Base-by-base conservation (phyloP, 1,140 invertebrate species). In the Hyles vespertilio region DNA sequence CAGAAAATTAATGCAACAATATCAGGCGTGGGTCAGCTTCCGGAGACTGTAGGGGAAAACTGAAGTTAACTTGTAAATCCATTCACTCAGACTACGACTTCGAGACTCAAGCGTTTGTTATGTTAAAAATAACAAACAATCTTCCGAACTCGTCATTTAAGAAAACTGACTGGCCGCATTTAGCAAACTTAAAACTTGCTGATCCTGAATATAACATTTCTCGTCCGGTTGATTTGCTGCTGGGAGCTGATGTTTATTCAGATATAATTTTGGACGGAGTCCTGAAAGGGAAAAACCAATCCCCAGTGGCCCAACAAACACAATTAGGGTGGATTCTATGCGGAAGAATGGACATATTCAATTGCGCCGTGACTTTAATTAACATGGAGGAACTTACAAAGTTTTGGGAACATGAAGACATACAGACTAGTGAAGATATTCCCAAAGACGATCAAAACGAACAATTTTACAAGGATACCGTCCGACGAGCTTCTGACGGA, bases 291-390 rank as follows among this genome's bases (percentile, higher is more conserved):
- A 49, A 34, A 10, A 8, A 7, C 3, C 4, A 48, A 10, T 49
- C 59, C 8, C 64, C 63, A 7, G 34, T 68, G 2, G 69, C 67
- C 0, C 72, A 74, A 57, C 62, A 67, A 33, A 74, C 63, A 7
- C 63, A 66, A 7, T 32, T 74, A 32, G 69, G 69, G 0, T 74
- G 69, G 72, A 57, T 74, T 9, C 22, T 74, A n/a, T 66, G 64
- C 34, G 69, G 72, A 0, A 64, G 55, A 48, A 5, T 66, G 5
- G 59, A 60, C 60, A 65, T 58, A 10, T 61, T 62, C 7, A 59
- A 66, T 3, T 65, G 65, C 22, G 54, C 59, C 10, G 60, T 59
- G 0, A 63, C 56, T 9, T 2, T 69, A n/a, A 52, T 54, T 3
- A 32, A 69, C 32, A 32, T 65, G 7, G 48, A 57, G 1, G 62